Conservation (phyloP, 2,888 invertebrate species). For the Xestoiulus laeticollis region DNA sequence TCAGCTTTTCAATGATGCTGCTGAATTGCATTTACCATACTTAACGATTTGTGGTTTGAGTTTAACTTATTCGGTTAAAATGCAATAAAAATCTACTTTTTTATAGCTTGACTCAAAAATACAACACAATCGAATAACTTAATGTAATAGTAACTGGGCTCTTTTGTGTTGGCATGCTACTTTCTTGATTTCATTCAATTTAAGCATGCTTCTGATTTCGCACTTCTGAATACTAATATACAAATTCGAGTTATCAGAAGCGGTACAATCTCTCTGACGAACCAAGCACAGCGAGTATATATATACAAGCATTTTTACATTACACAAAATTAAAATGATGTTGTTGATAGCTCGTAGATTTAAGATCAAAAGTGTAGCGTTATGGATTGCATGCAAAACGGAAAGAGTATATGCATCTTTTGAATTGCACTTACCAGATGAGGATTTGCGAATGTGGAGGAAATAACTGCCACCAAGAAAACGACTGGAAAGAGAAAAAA, state of each 20-base stretch:
- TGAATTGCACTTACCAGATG: constrained; percentile 48
- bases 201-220: background rate
- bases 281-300: background rate
- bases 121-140: too few species aligned
- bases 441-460: constrained; percentile 41
- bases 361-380: background rate
- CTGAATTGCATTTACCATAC: too few species aligned
- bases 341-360: background rate
- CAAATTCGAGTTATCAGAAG: too few species aligned
- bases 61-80: too few species aligned
- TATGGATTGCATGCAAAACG: background rate
- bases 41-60: too few species aligned
- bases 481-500: constrained; percentile 49
- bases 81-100: too few species aligned
- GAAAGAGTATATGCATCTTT: background rate
- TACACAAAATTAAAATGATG: background rate
- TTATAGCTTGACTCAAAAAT: too few species aligned
- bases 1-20: too few species aligned
- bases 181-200: background rate
- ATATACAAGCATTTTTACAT: background rate
- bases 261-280: background rate
- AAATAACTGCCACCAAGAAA: constrained; percentile 46
- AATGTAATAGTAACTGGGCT: too few species aligned
- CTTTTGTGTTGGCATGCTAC: too few species aligned
- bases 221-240: background rate